Base-by-base conservation (phyloP, 1,140 invertebrate species). In the Eciton burchellii region DNA sequence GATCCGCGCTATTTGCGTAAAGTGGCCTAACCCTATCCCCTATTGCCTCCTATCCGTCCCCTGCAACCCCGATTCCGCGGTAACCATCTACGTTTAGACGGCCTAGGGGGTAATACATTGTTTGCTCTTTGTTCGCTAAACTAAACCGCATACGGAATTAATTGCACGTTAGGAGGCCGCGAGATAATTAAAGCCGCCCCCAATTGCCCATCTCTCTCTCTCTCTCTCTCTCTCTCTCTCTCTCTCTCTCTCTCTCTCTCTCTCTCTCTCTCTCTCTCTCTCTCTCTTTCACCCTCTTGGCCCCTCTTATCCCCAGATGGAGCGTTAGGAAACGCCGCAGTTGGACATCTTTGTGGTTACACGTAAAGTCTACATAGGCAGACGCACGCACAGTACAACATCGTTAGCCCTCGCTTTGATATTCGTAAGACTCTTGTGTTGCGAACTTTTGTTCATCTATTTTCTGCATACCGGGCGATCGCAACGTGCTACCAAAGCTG, bases 131-230 rank as follows among this genome's bases (percentile, higher is more conserved):
- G 87, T 91, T 90, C 88, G 90, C 89, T 91, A 90, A 91, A 91
- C 91, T 91, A 90, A 91, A 91, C 91, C 91, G 89, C 91, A 91
- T 91, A 90, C 84, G 89, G 89, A 91, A 91, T 91, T 91, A 91
- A 91, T 91, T 91, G 90, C 90, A 91, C 89, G 91, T 91, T 91
- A 90, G 89, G 65, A 91, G 87, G 85, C 89, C 88, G 85, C 85
- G 86, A 89, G 90, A 91, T 91, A 91, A 91, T 91, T 91, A 91
- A 91, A 91, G 87, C 90, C 85, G 86, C 84, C 84, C 35, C 84
- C 86, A 68, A 85, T 89, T 86, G 74, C 77, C 76, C 35, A 35
- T 6, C 35, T 6, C 35, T 35, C 35, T 35, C 35, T 3, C 49
- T n/a, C n/a, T n/a, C n/a, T n/a, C n/a, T n/a, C n/a, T n/a, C n/a